Conservation (phyloP, 2,113 vertebrate species). For the Lasiurus cinereus region DNA sequence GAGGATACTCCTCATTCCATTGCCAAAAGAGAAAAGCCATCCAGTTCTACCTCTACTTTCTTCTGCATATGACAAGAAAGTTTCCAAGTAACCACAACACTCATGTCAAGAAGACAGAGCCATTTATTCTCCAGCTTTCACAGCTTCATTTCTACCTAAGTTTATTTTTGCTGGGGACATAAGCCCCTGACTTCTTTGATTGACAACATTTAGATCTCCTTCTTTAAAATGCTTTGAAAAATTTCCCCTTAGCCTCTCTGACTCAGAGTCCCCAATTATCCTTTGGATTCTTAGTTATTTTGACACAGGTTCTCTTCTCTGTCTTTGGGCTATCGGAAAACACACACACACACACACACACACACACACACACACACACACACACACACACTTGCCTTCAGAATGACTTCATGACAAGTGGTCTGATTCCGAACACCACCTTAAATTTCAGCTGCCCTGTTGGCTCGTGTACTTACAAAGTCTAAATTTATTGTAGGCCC, state of each 20-base stretch:
- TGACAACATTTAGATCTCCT: constrained; percentile 18
- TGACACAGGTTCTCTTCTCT: constrained; percentile 25
- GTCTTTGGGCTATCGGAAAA: constrained; percentile 17
- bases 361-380: background rate
- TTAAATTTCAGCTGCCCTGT: constrained; percentile 74
- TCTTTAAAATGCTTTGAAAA: constrained; percentile 59
- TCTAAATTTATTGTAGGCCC: constrained; percentile 78
- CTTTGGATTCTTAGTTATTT: constrained; percentile 46
- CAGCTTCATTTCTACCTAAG: constrained; percentile 34
- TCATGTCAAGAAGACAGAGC: background rate
- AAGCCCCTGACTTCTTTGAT: constrained; percentile 57
- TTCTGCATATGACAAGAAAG: background rate
- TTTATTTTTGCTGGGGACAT: constrained; percentile 45
- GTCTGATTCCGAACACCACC: constrained; percentile 56
- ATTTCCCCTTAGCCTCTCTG: constrained; percentile 24
- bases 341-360: background rate
- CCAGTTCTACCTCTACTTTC: background rate
- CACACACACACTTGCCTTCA: background rate
- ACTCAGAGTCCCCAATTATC: background rate
- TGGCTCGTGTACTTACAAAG: constrained; percentile 70
- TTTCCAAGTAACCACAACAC: background rate
- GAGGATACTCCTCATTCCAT: background rate
- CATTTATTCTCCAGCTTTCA: background rate
- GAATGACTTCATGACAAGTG: constrained; percentile 66
- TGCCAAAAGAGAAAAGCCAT: background rate